Evolutionary conservation across 2,113 vertebrate species (phyloP).

Genomic region (Elgaria multicarinata): DNA sequence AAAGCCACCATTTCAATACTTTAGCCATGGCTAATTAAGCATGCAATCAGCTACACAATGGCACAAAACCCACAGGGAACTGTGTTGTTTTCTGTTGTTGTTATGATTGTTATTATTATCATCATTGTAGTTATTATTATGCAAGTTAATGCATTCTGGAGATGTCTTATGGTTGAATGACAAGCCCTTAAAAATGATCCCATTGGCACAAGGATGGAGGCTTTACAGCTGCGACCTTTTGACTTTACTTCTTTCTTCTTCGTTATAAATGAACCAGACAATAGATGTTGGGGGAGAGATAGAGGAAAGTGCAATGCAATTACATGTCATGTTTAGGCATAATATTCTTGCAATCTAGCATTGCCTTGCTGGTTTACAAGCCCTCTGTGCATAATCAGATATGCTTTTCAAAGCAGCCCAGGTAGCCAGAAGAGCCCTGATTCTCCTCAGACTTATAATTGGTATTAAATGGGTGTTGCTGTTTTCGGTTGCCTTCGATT

Average conservation of each 20-base stretch:
- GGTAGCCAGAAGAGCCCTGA: conserved; percentile 11
- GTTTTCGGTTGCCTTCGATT: conserved; percentile 15
- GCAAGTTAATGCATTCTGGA: conserved; percentile 76
- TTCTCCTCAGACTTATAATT: conserved; percentile 53
- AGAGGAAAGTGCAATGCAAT: conserved; percentile 42
- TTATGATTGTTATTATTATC: neutral
- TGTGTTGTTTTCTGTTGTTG: neutral
- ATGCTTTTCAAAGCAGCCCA: neutral
- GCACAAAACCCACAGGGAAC: conserved; percentile 65
- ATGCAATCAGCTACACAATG: conserved; percentile 68
- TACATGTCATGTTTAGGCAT: conserved; percentile 59
- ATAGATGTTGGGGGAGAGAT: conserved; percentile 14
- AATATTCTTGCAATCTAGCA: conserved; percentile 31
- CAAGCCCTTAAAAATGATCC: conserved; percentile 69
- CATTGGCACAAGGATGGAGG: conserved; percentile 54
- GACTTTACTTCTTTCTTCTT: conserved; percentile 59
- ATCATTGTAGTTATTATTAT: conserved; percentile 18
- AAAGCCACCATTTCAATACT: conserved; percentile 67
- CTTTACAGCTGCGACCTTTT: conserved; percentile 59
- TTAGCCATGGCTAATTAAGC: conserved; percentile 79
- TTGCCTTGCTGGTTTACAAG: conserved; percentile 45
- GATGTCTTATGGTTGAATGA: conserved; percentile 63
- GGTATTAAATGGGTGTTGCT: neutral
- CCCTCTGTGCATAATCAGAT: conserved; percentile 47
- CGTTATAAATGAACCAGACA: conserved; percentile 28